These are phyloP conservation scores for Eudemis profundana DNA, from an alignment of 2,888 invertebrate genomes.

Conservation along the genomic window DNA sequence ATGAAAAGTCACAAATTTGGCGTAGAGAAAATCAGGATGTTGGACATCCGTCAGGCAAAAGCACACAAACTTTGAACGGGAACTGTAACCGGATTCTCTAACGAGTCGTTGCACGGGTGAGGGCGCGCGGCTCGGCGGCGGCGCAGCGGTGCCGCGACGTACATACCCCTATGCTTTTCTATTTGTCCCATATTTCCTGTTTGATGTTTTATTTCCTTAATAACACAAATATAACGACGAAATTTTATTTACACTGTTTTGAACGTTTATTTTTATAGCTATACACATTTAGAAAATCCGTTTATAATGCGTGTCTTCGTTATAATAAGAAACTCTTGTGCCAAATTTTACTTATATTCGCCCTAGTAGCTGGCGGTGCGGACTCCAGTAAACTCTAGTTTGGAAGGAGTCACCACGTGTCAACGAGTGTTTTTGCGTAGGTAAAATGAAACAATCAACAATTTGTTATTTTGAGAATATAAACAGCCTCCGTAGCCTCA, in stretches of 20 bases:
- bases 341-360: too few species aligned
- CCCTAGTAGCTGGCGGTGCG: too few species aligned
- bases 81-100: conserved; percentile 77
- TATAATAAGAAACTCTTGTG: too few species aligned
- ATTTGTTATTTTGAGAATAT: too few species aligned
- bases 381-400: too few species aligned
- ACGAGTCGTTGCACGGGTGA: conserved; percentile 69
- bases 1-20: conserved; percentile 51
- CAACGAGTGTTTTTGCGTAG: too few species aligned
- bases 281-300: not conserved
- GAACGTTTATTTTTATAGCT: conserved; percentile 1
- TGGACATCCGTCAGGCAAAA: conserved; percentile 68
- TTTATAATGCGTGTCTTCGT: not conserved
- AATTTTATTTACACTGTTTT: conserved; percentile 31
- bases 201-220: conserved; percentile 45
- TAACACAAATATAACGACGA: conserved; percentile 35
- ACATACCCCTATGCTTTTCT: conserved; percentile 33
- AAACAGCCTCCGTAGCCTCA: too few species aligned
- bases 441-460: too few species aligned
- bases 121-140: conserved; percentile 48
- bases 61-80: conserved; percentile 75
- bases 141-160: conserved; percentile 28
- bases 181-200: conserved; percentile 44
- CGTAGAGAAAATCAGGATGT: conserved; percentile 62
- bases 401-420: too few species aligned